Evolutionary conservation across 1,140 invertebrate species (phyloP).

Genomic region (Aradophagus sp.): DNA sequence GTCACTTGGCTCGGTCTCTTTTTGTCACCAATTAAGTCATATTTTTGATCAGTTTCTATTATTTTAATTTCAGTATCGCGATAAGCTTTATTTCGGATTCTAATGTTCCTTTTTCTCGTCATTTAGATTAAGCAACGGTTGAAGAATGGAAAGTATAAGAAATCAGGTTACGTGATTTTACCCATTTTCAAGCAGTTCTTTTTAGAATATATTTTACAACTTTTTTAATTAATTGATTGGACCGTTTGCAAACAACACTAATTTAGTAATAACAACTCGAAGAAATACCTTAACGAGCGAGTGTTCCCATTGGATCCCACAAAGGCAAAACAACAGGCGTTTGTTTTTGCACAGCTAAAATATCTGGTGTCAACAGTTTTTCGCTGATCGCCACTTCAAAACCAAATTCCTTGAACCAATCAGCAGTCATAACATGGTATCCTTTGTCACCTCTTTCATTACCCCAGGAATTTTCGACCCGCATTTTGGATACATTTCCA

Average conservation of each 20-base stretch:
- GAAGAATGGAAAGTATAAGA: too few relatives aligned
- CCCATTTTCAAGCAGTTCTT: too few relatives aligned
- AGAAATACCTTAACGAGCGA: slow-evolving; percentile 76
- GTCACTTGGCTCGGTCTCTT: too few relatives aligned
- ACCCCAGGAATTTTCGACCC: slow-evolving; percentile 94
- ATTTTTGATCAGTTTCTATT: too few relatives aligned
- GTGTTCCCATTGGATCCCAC: slow-evolving; percentile 94
- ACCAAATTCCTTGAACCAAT: slow-evolving; percentile 93
- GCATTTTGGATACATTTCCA: slow-evolving; percentile 82
- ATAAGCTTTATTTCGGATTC: too few relatives aligned
- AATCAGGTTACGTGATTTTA: too few relatives aligned
- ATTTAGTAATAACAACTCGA: background rate
- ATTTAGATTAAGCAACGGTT: too few relatives aligned
- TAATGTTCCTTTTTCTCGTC: too few relatives aligned
- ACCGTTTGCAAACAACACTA: background rate
- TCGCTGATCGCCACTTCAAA: slow-evolving; percentile 94
- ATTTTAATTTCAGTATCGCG: too few relatives aligned
- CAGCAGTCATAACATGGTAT: slow-evolving; percentile 86
- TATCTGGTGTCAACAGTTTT: slow-evolving; percentile 83
- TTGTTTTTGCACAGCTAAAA: slow-evolving; percentile 84
- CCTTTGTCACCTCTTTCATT: slow-evolving; percentile 92
- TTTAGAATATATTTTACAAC: too few relatives aligned
- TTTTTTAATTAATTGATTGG: too few relatives aligned
- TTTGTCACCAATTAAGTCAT: too few relatives aligned
- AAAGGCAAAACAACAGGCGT: slow-evolving; percentile 87